A percentile compares a stretch with the other conserved stretches of the same genome.
These are phyloP conservation scores for Drosophila hydei DNA, from an alignment of 1,140 invertebrate species.

Conservation along the genomic window DNA sequence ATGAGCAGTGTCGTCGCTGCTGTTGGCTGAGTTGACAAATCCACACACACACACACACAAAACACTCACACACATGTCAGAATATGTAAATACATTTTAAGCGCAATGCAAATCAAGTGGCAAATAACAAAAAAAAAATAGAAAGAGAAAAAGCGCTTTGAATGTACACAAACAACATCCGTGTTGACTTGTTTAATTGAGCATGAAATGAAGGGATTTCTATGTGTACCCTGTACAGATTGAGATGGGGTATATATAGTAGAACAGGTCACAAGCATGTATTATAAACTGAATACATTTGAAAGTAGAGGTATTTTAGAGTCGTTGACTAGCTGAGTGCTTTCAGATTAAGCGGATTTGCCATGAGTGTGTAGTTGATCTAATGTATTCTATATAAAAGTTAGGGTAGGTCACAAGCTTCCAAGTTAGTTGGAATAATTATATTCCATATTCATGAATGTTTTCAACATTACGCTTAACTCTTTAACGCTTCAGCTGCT, in stretches of 20 bases:
- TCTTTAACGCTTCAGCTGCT: neutral
- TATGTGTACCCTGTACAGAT: neutral
- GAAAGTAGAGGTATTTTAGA: neutral
- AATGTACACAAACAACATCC: conserved; percentile 46
- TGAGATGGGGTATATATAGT: neutral
- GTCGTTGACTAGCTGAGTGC: too few relatives aligned
- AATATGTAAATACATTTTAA: conserved; percentile 63
- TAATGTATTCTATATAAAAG: neutral
- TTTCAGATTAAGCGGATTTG: neutral
- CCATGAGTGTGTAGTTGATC: neutral
- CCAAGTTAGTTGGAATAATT: neutral
- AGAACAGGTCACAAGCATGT: neutral
- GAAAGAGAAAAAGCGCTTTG: conserved; percentile 7
- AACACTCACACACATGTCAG: neutral
- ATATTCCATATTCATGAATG: neutral
- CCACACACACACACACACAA: conserved; percentile 20
- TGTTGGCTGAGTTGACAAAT: conserved; percentile 32
- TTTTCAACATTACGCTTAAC: neutral
- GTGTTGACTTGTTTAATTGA: conserved; percentile 54
- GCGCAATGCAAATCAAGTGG: conserved; percentile 70
- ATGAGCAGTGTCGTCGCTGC: conserved; percentile 41
- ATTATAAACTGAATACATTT: neutral
- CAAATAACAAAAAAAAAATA: conserved; percentile 19
- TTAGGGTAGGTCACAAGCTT: conserved; percentile 2
- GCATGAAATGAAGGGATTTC: conserved; percentile 40